These are phyloP conservation scores for Lasioglossum lativentre DNA, from an alignment of 2,888 invertebrate genomes.

Conservation along the genomic window DNA sequence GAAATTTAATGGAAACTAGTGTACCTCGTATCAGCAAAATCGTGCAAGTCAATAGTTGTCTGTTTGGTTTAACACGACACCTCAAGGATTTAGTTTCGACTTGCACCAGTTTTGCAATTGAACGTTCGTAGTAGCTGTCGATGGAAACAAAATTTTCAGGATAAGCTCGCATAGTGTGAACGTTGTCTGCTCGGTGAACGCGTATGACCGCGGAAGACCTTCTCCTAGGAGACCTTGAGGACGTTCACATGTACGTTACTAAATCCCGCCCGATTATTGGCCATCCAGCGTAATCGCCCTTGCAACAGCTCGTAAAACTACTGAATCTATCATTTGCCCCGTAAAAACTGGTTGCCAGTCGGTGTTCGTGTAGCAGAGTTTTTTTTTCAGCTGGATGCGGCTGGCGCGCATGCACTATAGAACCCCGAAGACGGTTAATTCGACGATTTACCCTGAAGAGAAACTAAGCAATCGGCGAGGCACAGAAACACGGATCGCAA, in stretches of 20 bases:
- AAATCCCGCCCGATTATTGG: neutral
- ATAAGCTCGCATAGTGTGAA: neutral
- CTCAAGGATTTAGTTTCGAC: too few relatives aligned
- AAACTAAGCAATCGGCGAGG: neutral
- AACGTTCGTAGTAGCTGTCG: too few relatives aligned
- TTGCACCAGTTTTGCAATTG: too few relatives aligned
- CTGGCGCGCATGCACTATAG: neutral
- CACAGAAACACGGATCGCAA: neutral
- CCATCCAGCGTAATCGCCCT: neutral
- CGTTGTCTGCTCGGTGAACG: neutral
- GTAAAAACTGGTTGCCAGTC: neutral
- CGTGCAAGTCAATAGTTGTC: too few relatives aligned
- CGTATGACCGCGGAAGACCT: neutral
- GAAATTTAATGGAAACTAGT: too few relatives aligned
- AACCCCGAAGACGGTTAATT: neutral
- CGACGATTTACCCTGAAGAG: neutral
- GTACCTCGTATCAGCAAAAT: too few relatives aligned
- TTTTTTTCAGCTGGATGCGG: neutral
- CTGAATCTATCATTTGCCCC: constrained; percentile 6
- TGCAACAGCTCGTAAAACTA: neutral
- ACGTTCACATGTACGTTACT: constrained; percentile 1
- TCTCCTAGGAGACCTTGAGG: neutral
- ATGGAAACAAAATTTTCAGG: neutral
- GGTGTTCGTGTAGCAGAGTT: neutral
- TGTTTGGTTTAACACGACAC: too few relatives aligned